Percentiles rank a stretch among this genome's conserved stretches.
These are phyloP conservation scores for Tokudaia tokunoshimensis DNA, from an alignment of 2,797 vertebrate species.

Conservation along the genomic window DNA sequence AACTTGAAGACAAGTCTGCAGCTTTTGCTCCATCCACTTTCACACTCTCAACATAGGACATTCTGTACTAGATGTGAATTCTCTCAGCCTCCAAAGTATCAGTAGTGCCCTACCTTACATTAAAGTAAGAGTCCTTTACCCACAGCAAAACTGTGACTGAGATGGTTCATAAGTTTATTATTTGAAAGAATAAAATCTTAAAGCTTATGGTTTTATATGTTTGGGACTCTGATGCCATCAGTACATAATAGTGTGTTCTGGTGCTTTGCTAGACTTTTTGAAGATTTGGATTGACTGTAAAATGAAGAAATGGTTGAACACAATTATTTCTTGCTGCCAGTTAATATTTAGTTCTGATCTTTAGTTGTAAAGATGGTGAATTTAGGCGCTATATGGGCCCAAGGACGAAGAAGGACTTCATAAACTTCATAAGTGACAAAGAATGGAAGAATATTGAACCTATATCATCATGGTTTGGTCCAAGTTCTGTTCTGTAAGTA, in stretches of 20 bases:
- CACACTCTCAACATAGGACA: background rate
- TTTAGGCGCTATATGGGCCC: slow-evolving; percentile 97
- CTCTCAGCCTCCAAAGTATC: background rate
- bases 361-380: slow-evolving; percentile 96
- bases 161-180: slow-evolving; percentile 38
- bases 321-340: slow-evolving; percentile 30
- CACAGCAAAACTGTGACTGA: background rate
- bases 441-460: slow-evolving; percentile 96
- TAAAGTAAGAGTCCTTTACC: background rate
- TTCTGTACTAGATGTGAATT: background rate
- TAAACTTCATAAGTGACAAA: slow-evolving; percentile 95
- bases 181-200: slow-evolving; percentile 27
- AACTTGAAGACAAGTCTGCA: background rate
- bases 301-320: slow-evolving; percentile 60
- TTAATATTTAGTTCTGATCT: slow-evolving; percentile 68
- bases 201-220: background rate
- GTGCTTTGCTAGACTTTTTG: slow-evolving; percentile 24
- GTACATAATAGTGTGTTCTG: slow-evolving; percentile 39
- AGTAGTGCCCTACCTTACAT: background rate
- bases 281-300: slow-evolving; percentile 50
- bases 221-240: background rate
- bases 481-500: slow-evolving; percentile 96
- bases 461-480: slow-evolving; percentile 96
- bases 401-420: slow-evolving; percentile 95
- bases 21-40: background rate